Conservation (phyloP, 30 jellyfish, hydroid and myxozoan genomes). For the Turritopsis dohrnii region DNA sequence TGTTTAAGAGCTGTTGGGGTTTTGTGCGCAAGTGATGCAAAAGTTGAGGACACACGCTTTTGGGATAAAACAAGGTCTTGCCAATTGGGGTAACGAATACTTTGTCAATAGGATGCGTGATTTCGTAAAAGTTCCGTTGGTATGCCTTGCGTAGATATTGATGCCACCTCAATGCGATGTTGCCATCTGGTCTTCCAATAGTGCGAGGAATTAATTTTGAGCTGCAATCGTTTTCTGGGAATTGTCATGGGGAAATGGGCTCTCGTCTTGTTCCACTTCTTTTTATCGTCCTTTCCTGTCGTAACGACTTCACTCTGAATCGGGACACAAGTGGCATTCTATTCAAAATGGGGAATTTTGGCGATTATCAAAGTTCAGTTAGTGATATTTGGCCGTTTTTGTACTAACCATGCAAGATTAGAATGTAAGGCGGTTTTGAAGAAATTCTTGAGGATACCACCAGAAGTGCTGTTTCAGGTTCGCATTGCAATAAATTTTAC, state of each 20-base stretch:
- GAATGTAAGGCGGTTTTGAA: neutral
- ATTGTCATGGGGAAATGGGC: no score
- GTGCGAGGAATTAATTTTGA: no score
- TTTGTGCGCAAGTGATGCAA: neutral
- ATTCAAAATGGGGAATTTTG: neutral
- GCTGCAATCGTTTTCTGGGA: no score
- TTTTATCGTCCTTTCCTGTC: no score
- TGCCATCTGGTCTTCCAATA: no score
- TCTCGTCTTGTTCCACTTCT: no score
- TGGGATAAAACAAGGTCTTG: neutral
- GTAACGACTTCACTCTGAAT: no score
- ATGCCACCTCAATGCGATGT: neutral
- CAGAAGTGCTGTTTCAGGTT: neutral
- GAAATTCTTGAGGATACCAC: neutral
- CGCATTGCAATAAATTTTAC: neutral
- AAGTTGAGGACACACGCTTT: neutral
- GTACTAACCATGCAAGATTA: neutral
- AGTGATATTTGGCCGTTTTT: neutral
- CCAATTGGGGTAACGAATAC: neutral
- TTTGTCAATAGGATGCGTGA: neutral
- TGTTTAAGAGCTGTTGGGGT: neutral
- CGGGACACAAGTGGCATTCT: neutral
- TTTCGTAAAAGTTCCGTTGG: neutral
- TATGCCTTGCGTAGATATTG: neutral
- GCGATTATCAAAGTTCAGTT: neutral